Evolutionary conservation across 2,113 vertebrate species (phyloP).

Genomic region (Hydrochoerus hydrochaeris): DNA sequence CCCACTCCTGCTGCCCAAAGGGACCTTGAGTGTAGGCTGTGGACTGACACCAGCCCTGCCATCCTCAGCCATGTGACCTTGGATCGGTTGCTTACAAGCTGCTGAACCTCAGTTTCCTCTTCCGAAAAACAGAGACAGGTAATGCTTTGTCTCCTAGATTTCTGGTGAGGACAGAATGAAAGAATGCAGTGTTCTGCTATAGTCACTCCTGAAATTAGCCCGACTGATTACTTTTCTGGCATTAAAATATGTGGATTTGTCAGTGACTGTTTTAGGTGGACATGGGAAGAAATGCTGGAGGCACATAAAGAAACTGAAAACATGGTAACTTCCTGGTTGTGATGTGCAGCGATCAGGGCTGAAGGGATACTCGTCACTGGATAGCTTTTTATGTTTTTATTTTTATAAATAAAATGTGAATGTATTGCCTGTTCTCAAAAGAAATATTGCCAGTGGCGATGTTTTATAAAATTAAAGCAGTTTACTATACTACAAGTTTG

Average conservation of each 20-base stretch:
- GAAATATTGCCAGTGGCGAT: background rate
- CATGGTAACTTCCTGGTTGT: background rate
- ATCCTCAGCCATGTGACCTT: background rate
- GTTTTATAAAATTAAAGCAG: background rate
- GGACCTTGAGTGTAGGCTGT: background rate
- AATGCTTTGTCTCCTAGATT: background rate
- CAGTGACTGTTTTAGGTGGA: conserved; percentile 9
- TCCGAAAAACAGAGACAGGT: background rate
- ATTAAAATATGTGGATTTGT: background rate
- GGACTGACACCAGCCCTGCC: background rate
- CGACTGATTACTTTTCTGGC: background rate
- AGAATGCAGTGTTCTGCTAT: background rate
- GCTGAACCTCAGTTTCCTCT: background rate
- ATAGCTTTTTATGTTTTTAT: background rate
- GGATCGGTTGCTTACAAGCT: background rate
- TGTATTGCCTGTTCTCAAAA: background rate
- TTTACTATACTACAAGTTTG: background rate
- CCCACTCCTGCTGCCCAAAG: background rate
- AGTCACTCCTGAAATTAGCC: background rate
- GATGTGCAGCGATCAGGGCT: background rate
- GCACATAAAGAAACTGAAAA: background rate
- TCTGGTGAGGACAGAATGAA: background rate
- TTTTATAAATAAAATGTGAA: conserved; percentile 19
- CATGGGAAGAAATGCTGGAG: background rate
- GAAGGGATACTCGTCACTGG: background rate